Percentiles rank a stretch among this genome's conserved stretches.
Evolutionary conservation across 2,888 invertebrate species (phyloP).

Genomic region (Sphecodes monilicornis): DNA sequence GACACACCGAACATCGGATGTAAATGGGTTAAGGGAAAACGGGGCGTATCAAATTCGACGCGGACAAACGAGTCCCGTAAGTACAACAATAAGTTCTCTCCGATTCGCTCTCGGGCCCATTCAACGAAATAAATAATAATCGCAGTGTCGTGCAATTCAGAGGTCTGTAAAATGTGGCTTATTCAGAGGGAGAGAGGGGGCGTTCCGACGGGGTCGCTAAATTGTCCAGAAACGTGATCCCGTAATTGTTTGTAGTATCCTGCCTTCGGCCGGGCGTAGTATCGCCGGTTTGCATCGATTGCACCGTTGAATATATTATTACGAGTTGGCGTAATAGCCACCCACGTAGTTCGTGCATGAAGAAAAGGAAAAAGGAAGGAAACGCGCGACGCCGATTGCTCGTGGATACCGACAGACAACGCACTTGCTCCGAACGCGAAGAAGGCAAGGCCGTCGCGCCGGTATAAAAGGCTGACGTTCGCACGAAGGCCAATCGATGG

Average conservation of each 20-base stretch:
- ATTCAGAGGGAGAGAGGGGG: not conserved
- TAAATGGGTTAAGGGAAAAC: not conserved
- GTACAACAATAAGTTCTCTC: not conserved
- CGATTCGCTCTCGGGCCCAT: not conserved
- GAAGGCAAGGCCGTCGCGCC: slow-evolving; percentile 55
- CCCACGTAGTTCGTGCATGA: slow-evolving; percentile 34
- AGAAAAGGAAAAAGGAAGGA: slow-evolving; percentile 6
- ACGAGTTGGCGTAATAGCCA: slow-evolving; percentile 40
- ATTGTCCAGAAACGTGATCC: slow-evolving; percentile 18
- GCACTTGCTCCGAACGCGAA: slow-evolving; percentile 45
- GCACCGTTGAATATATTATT: slow-evolving; percentile 24
- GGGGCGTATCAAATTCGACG: not conserved
- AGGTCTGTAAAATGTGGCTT: not conserved
- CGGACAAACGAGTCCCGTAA: not conserved
- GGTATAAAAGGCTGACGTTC: slow-evolving; percentile 54
- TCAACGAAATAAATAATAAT: slow-evolving; percentile 13
- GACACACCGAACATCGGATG: not conserved
- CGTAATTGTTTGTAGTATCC: slow-evolving; percentile 17
- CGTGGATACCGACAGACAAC: slow-evolving; percentile 51
- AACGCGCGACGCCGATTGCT: slow-evolving; percentile 36
- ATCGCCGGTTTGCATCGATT: slow-evolving; percentile 5
- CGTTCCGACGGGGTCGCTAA: not conserved
- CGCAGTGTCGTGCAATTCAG: not conserved
- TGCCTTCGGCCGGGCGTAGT: not conserved
- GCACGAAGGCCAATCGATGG: slow-evolving; percentile 46